Evolutionary conservation across 2,797 vertebrate genomes (phyloP).

Genomic region (Numenius phaeopus): DNA sequence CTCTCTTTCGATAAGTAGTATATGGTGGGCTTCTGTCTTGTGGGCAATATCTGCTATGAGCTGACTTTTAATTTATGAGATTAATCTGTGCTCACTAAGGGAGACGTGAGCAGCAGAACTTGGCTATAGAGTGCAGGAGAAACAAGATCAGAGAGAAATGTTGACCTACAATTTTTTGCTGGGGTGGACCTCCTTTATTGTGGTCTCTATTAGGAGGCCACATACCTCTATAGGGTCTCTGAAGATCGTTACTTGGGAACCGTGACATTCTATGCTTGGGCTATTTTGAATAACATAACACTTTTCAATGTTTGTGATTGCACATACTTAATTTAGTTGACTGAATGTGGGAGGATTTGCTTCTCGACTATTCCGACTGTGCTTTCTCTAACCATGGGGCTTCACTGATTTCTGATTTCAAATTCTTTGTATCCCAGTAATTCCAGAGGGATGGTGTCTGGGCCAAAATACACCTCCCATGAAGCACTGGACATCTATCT

Average conservation of each 20-base stretch:
- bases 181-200: not conserved
- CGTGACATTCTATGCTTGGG: not conserved
- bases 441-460: not conserved
- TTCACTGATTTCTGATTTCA: not conserved
- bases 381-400: not conserved
- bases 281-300: not conserved
- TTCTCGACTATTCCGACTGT: not conserved
- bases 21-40: constrained; percentile 24
- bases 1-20: constrained; percentile 1
- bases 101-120: not conserved
- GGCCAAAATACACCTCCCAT: not conserved
- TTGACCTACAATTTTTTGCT: not conserved
- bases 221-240: not conserved
- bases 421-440: not conserved
- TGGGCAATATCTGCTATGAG: not conserved
- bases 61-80: constrained; percentile 24
- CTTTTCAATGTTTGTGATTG: not conserved
- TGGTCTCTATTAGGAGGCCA: not conserved
- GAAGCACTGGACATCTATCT: not conserved
- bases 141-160: not conserved
- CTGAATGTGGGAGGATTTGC: not conserved
- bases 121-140: not conserved
- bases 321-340: not conserved
- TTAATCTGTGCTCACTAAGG: constrained; percentile 34
- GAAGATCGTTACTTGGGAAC: not conserved